Evolutionary conservation across 2,888 invertebrate genomes (phyloP).

Genomic region (Strigamia transsilvanica): DNA sequence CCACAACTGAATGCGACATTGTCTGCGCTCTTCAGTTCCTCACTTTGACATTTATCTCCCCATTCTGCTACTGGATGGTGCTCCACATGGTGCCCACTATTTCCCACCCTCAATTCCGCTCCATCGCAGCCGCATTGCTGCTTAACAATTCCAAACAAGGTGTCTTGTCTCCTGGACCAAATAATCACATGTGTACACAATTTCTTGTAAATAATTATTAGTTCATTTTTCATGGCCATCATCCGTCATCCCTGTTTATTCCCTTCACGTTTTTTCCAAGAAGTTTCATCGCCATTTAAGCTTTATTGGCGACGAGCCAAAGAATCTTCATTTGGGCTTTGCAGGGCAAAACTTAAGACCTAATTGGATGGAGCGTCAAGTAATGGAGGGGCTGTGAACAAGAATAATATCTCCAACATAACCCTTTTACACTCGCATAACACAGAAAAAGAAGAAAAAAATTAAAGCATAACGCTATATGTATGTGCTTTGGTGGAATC

Average conservation of each 20-base stretch:
- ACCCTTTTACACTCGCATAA: slow-evolving; percentile 26
- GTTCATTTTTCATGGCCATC: slow-evolving; percentile 4
- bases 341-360: not conserved
- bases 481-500: not conserved
- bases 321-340: slow-evolving; percentile 26
- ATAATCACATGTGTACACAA: no score
- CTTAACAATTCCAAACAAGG: no score
- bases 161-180: no score
- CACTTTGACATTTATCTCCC: slow-evolving; percentile 1
- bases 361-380: slow-evolving; percentile 21
- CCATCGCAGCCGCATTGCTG: no score
- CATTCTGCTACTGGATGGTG: not conserved
- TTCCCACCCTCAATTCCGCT: not conserved
- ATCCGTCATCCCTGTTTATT: slow-evolving; percentile 6
- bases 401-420: slow-evolving; percentile 30
- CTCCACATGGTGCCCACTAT: slow-evolving; percentile 1
- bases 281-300: slow-evolving; percentile 26
- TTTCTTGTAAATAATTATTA: not conserved
- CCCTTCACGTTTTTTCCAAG: slow-evolving; percentile 15
- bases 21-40: not conserved
- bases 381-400: slow-evolving; percentile 15
- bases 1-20: not conserved
- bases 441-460: not conserved
- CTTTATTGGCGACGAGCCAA: slow-evolving; percentile 9
- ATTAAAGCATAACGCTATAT: not conserved